A percentile compares a stretch with the other conserved stretches of the same genome.
phyloP scores from a whole-genome alignment of 2,888 invertebrate species.

The Clunio marinus region DNA sequence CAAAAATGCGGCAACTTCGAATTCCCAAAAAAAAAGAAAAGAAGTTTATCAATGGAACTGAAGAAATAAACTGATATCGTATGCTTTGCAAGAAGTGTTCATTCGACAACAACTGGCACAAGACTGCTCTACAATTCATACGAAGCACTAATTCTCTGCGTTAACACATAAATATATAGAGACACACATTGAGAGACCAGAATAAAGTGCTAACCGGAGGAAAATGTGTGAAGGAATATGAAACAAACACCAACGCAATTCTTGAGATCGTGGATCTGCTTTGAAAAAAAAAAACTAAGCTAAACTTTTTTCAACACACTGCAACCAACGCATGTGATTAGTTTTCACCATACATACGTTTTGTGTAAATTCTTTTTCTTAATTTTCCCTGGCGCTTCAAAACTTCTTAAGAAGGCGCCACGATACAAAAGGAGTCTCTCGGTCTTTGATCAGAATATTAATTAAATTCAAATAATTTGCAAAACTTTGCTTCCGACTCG shows the following conservation, averaged over 20 bases:
- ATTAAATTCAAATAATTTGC: no score
- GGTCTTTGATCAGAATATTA: no score
- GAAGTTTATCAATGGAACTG: conserved; percentile 9
- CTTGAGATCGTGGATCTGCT: neutral
- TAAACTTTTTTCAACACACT: neutral
- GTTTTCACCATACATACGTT: neutral
- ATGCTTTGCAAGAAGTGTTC: conserved; percentile 11
- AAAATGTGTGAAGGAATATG: conserved; percentile 13
- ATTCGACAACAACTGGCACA: conserved; percentile 14
- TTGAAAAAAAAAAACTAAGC: neutral
- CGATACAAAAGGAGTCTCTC: no score
- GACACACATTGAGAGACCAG: neutral
- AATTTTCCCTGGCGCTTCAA: conserved; percentile 9
- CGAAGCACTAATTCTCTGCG: conserved; percentile 2
- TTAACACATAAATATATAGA: neutral
- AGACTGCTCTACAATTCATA: neutral
- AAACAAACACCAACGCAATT: conserved; percentile 16
- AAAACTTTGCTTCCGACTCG: no score
- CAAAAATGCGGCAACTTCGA: neutral
- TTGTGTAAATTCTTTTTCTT: neutral
- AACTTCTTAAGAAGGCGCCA: neutral
- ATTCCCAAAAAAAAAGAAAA: neutral
- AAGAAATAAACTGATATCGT: neutral
- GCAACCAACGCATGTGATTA: no score
- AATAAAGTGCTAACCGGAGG: neutral